These are phyloP conservation scores for Ellobius talpinus DNA, from an alignment of 2,113 vertebrate species.

Conservation along the genomic window DNA sequence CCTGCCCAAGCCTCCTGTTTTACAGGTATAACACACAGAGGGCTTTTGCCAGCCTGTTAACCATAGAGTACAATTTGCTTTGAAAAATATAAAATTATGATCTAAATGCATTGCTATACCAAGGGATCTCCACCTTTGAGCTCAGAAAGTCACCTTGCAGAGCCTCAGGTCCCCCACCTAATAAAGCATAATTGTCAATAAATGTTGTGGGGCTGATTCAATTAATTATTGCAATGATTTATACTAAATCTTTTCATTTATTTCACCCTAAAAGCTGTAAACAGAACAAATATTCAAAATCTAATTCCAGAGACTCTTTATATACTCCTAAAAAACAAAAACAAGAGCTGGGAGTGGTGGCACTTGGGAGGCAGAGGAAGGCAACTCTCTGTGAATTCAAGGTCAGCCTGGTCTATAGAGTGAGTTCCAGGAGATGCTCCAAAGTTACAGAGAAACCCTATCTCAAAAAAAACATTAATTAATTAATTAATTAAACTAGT, in stretches of 20 bases:
- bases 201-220: background rate
- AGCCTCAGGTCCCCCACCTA: background rate
- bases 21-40: background rate
- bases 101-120: background rate
- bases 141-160: background rate
- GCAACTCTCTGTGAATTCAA: too few relatives aligned
- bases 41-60: background rate
- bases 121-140: background rate
- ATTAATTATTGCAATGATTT: background rate
- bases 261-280: constrained; percentile 25
- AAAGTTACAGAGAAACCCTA: too few relatives aligned
- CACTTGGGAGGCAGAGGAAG: too few relatives aligned
- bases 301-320: background rate
- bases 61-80: background rate
- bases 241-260: background rate
- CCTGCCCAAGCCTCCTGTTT: background rate
- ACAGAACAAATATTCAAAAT: background rate
- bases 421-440: too few relatives aligned
- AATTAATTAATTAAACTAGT: background rate
- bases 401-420: too few relatives aligned
- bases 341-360: too few relatives aligned
- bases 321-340: background rate
- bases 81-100: background rate
- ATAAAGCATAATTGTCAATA: background rate
- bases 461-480: too few relatives aligned